Conservation (phyloP, 2,888 invertebrate species). For the Scotopteryx bipunctaria region DNA sequence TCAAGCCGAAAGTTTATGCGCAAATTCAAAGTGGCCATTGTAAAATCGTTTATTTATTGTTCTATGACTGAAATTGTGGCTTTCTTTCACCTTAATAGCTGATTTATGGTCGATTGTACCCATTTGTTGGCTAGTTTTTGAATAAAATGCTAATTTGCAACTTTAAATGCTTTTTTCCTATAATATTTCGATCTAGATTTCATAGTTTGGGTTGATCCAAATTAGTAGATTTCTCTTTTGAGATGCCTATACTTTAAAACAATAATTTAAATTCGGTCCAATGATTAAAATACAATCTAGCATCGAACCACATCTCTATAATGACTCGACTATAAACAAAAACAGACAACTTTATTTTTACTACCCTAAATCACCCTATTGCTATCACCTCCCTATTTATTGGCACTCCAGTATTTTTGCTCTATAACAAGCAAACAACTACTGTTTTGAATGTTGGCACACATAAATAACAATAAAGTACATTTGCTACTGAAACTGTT, state of each 20-base stretch:
- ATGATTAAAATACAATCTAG: too few relatives aligned
- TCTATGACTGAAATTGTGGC: slow-evolving; percentile 19
- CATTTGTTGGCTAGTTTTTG: slow-evolving; percentile 17
- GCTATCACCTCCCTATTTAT: too few relatives aligned
- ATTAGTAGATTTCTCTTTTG: slow-evolving; percentile 9
- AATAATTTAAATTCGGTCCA: too few relatives aligned
- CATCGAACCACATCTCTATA: too few relatives aligned
- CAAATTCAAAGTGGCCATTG: slow-evolving; percentile 15
- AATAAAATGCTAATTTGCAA: slow-evolving; percentile 30
- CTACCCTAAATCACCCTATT: too few relatives aligned
- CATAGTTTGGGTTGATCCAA: neutral
- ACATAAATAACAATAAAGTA: too few relatives aligned
- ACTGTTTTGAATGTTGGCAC: too few relatives aligned
- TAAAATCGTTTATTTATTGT: slow-evolving; percentile 16
- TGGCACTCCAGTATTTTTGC: too few relatives aligned
- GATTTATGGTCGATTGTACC: slow-evolving; percentile 32
- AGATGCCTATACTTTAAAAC: neutral
- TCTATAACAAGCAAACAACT: too few relatives aligned
- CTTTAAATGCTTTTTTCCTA: slow-evolving; percentile 5
- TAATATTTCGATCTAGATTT: slow-evolving; percentile 11
- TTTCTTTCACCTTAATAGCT: slow-evolving; percentile 38
- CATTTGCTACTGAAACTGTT: neutral
- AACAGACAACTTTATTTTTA: too few relatives aligned
- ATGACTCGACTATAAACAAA: too few relatives aligned
- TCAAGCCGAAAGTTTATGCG: slow-evolving; percentile 8